These are phyloP conservation scores for Apantesis nais DNA, from an alignment of 2,888 invertebrate genomes.

Conservation along the genomic window DNA sequence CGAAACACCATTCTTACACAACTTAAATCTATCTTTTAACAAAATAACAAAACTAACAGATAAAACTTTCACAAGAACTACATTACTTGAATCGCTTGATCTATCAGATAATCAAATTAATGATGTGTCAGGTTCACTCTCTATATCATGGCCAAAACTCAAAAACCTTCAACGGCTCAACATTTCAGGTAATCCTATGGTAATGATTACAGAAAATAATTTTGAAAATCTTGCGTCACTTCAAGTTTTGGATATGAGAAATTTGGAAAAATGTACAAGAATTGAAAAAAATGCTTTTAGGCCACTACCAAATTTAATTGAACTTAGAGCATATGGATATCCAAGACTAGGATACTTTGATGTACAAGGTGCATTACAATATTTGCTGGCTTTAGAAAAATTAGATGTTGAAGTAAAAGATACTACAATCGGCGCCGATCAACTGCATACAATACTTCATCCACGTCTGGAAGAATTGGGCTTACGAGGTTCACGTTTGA, in stretches of 20 bases:
- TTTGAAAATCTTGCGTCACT: slow-evolving; percentile 90
- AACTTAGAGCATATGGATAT: slow-evolving; percentile 90
- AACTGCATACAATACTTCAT: slow-evolving; percentile 91
- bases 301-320: slow-evolving; percentile 88
- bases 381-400: slow-evolving; percentile 89
- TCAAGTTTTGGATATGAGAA: slow-evolving; percentile 87
- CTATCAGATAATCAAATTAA: slow-evolving; percentile 89
- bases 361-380: slow-evolving; percentile 92
- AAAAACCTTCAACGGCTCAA: slow-evolving; percentile 90
- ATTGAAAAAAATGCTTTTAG: slow-evolving; percentile 94
- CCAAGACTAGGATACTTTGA: slow-evolving; percentile 94
- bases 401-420: slow-evolving; percentile 95
- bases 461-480: slow-evolving; percentile 91
- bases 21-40: slow-evolving; percentile 92
- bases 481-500: slow-evolving; percentile 90
- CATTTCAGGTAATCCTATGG: slow-evolving; percentile 93
- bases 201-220: slow-evolving; percentile 90
- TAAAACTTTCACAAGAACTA: slow-evolving; percentile 91
- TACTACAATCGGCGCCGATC: slow-evolving; percentile 91
- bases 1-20: slow-evolving; percentile 94
- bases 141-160: slow-evolving; percentile 89
- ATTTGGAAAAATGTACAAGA: slow-evolving; percentile 89
- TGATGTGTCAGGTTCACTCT: slow-evolving; percentile 86
- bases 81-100: slow-evolving; percentile 91
- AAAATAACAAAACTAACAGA: slow-evolving; percentile 88